Evolutionary conservation across 2,797 vertebrate species (phyloP), one percentile per base, ranked within the genome.

Genomic region (Fringilla coelebs): DNA sequence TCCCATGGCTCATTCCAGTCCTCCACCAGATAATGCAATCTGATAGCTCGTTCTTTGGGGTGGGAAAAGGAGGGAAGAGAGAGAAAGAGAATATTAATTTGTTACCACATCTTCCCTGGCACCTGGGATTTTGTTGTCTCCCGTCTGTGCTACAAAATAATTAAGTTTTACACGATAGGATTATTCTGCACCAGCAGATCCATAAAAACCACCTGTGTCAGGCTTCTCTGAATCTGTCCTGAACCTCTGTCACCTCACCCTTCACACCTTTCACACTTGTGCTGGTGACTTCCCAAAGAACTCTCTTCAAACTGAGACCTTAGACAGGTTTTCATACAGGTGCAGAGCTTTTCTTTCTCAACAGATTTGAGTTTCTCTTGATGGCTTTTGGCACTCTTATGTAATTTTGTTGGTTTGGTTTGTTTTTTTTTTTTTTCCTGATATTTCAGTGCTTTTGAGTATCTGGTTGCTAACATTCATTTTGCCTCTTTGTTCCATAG

Each of bases 351-450:
- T 77, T 67, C 21, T 58, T 46, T 68, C 17, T 58, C 51, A 55
- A 31, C 3, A 67, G 7, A 21, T 77, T 7, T 51, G 24, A 14
- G 31, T 78, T 83, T 77, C 8, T 12, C 5, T 51, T 36, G 15
- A 5, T 67, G 40, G 2, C 29, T 75, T 90, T 80, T 38, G 9
- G 25, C 4, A 20, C 20, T 62, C n/a, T 34, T 54, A 15, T 3
- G 3, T 17, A 2, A 68, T 57, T 36, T 70, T 31, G 1, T 36
- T 70, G 25, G 1, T 36, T 65, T 15, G 1, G 0, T 3, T 0
- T 14, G 15, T 17, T 5, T n/a, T 36, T 17, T 9, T 9, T 13
- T 18, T 5, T 18, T 46, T 43, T 67, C 60, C 6, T 77, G 49
- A 26, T 65, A 71, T 34, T 22, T 34, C 29, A 46, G 26, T 34